phyloP scores from a whole-genome alignment of 2,888 invertebrate species.

The Julus scanicus region DNA sequence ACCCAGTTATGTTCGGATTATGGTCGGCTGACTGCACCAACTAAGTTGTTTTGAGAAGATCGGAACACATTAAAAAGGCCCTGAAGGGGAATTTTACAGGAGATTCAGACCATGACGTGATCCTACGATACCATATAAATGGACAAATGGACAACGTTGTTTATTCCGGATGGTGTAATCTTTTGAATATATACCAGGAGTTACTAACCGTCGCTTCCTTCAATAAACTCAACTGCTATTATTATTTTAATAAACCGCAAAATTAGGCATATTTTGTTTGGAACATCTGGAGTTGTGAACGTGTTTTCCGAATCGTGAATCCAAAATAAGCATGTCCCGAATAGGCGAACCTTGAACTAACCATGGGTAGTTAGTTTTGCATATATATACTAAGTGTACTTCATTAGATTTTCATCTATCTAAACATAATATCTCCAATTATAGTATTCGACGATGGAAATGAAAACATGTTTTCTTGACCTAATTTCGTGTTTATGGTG shows the following conservation, averaged over 20 bases:
- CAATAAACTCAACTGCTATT: background rate
- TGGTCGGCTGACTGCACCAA: background rate
- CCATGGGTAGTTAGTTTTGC: background rate
- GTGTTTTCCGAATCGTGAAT: background rate
- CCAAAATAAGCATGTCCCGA: background rate
- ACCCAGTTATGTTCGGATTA: background rate
- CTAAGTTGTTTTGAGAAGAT: background rate
- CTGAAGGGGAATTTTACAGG: background rate
- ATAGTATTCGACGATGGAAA: background rate
- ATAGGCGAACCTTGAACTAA: background rate
- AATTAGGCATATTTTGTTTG: background rate
- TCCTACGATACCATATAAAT: background rate
- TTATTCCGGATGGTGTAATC: background rate
- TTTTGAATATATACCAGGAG: background rate
- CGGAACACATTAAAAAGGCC: background rate
- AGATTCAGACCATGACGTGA: background rate
- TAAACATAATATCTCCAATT: background rate
- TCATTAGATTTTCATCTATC: background rate
- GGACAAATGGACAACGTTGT: background rate
- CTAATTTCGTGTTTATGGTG: background rate
- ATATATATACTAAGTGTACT: background rate
- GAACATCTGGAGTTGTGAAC: background rate
- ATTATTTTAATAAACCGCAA: background rate
- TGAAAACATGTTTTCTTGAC: slow-evolving; percentile 50
- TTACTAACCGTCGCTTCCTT: background rate